Evolutionary conservation across 2,888 invertebrate genomes (phyloP).

Genomic region (Hoplodrina ambigua): DNA sequence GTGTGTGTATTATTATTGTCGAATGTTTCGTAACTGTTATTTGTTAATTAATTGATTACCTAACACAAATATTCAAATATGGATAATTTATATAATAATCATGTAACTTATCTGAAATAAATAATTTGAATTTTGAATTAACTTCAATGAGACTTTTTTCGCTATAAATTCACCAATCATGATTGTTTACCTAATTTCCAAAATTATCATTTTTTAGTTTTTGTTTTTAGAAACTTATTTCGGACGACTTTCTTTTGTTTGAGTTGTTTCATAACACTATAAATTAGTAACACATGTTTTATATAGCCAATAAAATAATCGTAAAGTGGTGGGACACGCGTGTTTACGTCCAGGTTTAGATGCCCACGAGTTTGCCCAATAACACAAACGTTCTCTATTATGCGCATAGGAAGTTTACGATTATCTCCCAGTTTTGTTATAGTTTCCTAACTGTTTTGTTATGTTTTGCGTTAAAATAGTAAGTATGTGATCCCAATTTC

Average conservation of each 20-base stretch:
- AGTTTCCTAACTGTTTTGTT: slow-evolving; percentile 22
- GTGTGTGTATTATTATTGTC: too few relatives aligned
- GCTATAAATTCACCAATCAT: too few relatives aligned
- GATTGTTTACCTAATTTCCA: too few relatives aligned
- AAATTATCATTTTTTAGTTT: too few relatives aligned
- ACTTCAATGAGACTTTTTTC: too few relatives aligned
- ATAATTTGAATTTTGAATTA: too few relatives aligned
- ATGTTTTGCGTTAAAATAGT: slow-evolving; percentile 19
- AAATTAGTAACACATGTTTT: slow-evolving; percentile 66
- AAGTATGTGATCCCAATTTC: slow-evolving; percentile 29
- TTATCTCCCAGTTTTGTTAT: slow-evolving; percentile 19
- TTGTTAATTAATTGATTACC: too few relatives aligned
- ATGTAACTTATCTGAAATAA: too few relatives aligned
- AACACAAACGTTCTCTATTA: slow-evolving; percentile 45
- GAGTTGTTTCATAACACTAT: slow-evolving; percentile 44
- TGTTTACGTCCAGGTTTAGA: slow-evolving; percentile 60
- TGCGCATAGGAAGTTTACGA: slow-evolving; percentile 48
- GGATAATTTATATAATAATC: too few relatives aligned
- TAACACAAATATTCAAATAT: too few relatives aligned
- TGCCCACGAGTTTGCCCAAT: slow-evolving; percentile 55
- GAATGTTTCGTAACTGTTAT: too few relatives aligned
- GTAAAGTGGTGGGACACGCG: slow-evolving; percentile 60
- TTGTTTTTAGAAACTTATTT: neutral
- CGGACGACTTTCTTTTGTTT: neutral
- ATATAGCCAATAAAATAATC: slow-evolving; percentile 68